phyloP scores from a whole-genome alignment of 2,888 invertebrate species.

The Melanargia galathea region DNA sequence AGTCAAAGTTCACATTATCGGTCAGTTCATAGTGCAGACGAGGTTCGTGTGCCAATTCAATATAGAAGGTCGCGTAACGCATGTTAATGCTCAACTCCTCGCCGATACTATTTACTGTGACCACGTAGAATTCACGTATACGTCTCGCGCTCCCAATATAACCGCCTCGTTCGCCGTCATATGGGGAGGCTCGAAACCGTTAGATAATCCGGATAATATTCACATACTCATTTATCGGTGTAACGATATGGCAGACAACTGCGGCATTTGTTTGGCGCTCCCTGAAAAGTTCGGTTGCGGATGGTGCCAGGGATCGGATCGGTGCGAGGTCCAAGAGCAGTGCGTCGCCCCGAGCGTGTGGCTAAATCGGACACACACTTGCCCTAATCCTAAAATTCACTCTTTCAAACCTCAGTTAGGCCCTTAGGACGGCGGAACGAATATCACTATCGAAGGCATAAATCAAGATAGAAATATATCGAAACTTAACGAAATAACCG shows the following conservation, averaged over 20 bases:
- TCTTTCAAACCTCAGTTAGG: constrained; percentile 93
- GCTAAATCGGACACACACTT: constrained; percentile 95
- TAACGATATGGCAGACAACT: constrained; percentile 98
- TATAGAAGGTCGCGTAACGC: constrained; percentile 96
- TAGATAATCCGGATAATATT: constrained; percentile 98
- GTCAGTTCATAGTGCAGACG: constrained; percentile 96
- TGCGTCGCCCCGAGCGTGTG: constrained; percentile 91
- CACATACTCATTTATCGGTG: constrained; percentile 97
- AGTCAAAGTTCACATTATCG: constrained; percentile 97
- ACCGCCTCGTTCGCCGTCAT: constrained; percentile 97
- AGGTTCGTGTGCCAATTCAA: constrained; percentile 97
- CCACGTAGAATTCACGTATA: constrained; percentile 95
- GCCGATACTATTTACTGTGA: constrained; percentile 98
- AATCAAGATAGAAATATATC: constrained; percentile 96
- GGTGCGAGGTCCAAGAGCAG: constrained; percentile 95
- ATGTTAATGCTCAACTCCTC: constrained; percentile 93
- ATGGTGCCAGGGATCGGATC: constrained; percentile 96
- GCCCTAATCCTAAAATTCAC: constrained; percentile 96
- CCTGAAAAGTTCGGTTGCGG: constrained; percentile 96
- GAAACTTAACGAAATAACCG: constrained; percentile 85
- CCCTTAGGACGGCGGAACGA: constrained; percentile 97
- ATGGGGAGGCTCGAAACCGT: constrained; percentile 96
- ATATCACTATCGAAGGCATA: constrained; percentile 96
- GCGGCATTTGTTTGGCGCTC: constrained; percentile 96
- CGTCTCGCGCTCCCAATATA: constrained; percentile 93